A percentile compares a stretch with the other conserved stretches of the same genome.
Evolutionary conservation across 2,113 vertebrate species (phyloP).

Genomic region (Nannobrachium achirus): DNA sequence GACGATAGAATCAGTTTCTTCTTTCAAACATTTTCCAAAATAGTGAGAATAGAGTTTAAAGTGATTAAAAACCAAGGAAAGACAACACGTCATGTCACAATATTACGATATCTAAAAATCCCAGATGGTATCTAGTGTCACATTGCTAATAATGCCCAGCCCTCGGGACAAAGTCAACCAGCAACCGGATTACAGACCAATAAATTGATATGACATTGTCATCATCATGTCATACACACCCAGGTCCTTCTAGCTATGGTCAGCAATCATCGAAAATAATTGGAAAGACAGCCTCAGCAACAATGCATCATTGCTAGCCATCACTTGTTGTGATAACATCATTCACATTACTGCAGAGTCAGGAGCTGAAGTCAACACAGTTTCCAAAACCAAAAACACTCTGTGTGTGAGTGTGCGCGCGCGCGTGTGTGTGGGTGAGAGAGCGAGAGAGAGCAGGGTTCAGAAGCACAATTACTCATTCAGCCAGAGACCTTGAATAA

Average conservation of each 20-base stretch:
- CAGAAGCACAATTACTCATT: neutral
- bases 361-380: no score
- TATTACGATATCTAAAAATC: no score
- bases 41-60: no score
- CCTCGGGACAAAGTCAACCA: slow-evolving; percentile 3
- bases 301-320: slow-evolving; percentile 18
- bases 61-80: no score
- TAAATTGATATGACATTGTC: slow-evolving; percentile 14
- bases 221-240: slow-evolving; percentile 17
- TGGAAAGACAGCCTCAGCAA: slow-evolving; percentile 55
- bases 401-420: no score
- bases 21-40: no score
- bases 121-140: no score
- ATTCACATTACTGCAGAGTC: slow-evolving; percentile 13
- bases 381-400: no score
- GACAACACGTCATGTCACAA: no score
- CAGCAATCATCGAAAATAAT: slow-evolving; percentile 25
- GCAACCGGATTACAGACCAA: slow-evolving; percentile 44
- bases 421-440: no score
- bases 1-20: no score
- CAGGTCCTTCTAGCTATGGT: slow-evolving; percentile 1
- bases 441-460: neutral
- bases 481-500: neutral
- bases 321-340: slow-evolving; percentile 27
- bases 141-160: no score